These are phyloP conservation scores for Corvus cornix DNA, from an alignment of 2,113 vertebrate species.

Conservation along the genomic window DNA sequence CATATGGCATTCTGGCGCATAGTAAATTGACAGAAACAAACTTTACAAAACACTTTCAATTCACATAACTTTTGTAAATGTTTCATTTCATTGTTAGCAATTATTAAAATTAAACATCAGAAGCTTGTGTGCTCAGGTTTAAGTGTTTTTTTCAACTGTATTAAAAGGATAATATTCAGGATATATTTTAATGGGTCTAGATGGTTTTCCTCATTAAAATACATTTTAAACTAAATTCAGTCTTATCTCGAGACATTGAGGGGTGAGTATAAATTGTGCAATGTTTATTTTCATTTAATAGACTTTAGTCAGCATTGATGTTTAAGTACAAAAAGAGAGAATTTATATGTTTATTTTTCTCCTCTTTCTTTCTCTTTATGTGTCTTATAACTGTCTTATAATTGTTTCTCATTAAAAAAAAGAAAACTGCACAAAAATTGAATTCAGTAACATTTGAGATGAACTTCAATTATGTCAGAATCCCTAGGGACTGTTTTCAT, in stretches of 20 bases:
- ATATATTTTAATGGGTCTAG: neutral
- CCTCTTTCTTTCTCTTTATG: neutral
- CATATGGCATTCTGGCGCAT: neutral
- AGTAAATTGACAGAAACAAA: neutral
- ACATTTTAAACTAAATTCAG: neutral
- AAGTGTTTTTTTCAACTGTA: neutral
- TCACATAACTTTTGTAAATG: neutral
- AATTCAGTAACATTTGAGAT: constrained; percentile 3
- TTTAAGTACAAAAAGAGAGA: neutral
- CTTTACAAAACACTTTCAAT: neutral
- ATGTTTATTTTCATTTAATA: neutral
- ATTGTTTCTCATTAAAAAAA: neutral
- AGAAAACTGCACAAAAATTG: neutral
- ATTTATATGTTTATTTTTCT: neutral
- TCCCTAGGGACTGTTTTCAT: neutral
- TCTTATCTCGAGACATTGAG: neutral
- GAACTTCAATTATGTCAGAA: neutral
- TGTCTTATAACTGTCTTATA: neutral
- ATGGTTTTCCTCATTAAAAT: neutral
- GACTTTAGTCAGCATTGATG: neutral
- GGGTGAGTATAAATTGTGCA: neutral
- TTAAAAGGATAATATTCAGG: neutral
- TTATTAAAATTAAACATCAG: neutral
- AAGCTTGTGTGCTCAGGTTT: neutral
- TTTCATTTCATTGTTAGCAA: neutral